Conservation (phyloP, 2,888 invertebrate genomes). For the Leucozona laternaria region DNA sequence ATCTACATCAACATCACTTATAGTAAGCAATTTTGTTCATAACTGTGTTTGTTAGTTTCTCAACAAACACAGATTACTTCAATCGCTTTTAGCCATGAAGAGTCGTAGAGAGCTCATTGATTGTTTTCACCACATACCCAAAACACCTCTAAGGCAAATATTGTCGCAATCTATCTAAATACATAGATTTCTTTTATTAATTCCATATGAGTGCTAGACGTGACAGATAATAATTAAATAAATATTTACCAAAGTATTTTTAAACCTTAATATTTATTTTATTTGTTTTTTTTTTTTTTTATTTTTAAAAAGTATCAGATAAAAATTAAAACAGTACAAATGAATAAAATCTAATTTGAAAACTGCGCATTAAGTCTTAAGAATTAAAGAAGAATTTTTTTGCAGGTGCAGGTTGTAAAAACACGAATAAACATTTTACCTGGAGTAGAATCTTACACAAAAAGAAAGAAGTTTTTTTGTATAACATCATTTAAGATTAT, state of each 20-base stretch:
- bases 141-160: conserved; percentile 40
- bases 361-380: conserved; percentile 13
- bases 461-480: no score
- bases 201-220: neutral
- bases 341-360: neutral
- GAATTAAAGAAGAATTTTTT: no score
- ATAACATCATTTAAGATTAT: neutral
- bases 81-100: neutral
- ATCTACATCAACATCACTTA: no score
- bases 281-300: neutral
- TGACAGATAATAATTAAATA: conserved; percentile 37
- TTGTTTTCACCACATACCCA: conserved; percentile 1
- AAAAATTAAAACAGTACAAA: neutral
- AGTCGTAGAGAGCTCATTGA: neutral
- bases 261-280: neutral
- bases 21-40: neutral
- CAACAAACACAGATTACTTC: neutral
- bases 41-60: neutral
- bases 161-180: conserved; percentile 37
- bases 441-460: no score
- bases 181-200: conserved; percentile 28
- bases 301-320: neutral
- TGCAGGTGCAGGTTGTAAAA: no score
- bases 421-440: no score
- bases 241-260: conserved; percentile 29